These are phyloP conservation scores for Graptemys geographica DNA, from an alignment of 2,797 vertebrate species.

Conservation along the genomic window DNA sequence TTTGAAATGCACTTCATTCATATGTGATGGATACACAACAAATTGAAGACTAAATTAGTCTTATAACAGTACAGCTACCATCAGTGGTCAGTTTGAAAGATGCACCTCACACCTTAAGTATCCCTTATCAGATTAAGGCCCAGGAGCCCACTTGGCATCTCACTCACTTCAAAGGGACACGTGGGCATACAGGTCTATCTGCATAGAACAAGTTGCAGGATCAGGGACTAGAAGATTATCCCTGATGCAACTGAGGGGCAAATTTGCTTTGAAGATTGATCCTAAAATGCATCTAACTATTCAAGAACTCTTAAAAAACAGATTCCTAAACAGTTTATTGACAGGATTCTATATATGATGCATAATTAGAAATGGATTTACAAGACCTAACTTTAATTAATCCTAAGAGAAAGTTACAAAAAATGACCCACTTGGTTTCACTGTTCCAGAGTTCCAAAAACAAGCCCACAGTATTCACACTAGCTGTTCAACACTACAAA, in stretches of 20 bases:
- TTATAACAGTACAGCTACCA: background rate
- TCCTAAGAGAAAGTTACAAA: background rate
- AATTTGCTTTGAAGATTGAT: background rate
- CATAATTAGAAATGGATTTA: fast-evolving
- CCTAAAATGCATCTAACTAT: background rate
- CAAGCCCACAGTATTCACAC: background rate
- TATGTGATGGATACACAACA: background rate
- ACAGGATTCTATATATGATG: background rate
- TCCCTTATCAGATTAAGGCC: fast-evolving
- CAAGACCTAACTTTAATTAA: background rate
- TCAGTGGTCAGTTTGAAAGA: background rate
- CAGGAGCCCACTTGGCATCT: background rate
- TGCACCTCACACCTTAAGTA: background rate
- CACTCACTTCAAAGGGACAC: background rate
- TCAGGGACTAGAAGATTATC: background rate
- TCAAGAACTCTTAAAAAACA: background rate
- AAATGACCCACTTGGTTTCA: background rate
- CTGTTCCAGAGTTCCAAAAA: background rate
- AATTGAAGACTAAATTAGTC: background rate
- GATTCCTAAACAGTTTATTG: fast-evolving
- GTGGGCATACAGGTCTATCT: background rate
- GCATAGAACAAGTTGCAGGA: background rate
- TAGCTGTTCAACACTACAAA: background rate
- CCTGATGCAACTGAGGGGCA: background rate
- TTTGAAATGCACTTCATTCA: background rate